phyloP scores from a whole-genome alignment of 1,140 invertebrate species.

The Pseudomyrmex cubaensis region DNA sequence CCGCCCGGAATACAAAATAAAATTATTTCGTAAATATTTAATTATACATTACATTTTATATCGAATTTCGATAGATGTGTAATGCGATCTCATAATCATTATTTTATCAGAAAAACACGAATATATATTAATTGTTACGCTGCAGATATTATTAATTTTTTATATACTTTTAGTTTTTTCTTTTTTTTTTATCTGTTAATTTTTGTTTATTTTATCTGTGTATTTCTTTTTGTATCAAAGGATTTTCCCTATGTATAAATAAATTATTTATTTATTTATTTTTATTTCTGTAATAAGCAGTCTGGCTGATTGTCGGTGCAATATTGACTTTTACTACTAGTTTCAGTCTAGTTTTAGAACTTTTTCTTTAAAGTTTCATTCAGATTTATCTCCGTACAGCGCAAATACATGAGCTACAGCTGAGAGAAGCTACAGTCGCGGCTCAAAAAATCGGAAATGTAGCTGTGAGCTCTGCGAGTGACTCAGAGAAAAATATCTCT shows the following conservation, averaged over 20 bases:
- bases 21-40: too few species aligned
- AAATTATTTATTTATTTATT: too few species aligned
- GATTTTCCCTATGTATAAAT: too few species aligned
- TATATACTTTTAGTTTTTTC: too few species aligned
- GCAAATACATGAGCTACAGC: conserved; percentile 23
- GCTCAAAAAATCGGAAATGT: background rate
- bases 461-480: conserved; percentile 16
- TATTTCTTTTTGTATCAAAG: too few species aligned
- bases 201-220: too few species aligned
- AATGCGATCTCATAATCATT: too few species aligned
- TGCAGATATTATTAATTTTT: background rate
- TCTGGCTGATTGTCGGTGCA: background rate
- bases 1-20: too few species aligned
- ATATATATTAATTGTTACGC: background rate
- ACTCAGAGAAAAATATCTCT: conserved; percentile 30
- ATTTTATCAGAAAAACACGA: background rate
- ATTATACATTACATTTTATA: too few species aligned
- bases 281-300: background rate
- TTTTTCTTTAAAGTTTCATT: too few species aligned
- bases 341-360: background rate
- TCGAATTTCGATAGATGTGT: too few species aligned
- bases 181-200: too few species aligned
- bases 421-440: background rate
- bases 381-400: background rate
- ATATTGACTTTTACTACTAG: conserved; percentile 26